phyloP scores from a whole-genome alignment of 2,888 invertebrate genomes.

The Drosophila peninsularis region DNA sequence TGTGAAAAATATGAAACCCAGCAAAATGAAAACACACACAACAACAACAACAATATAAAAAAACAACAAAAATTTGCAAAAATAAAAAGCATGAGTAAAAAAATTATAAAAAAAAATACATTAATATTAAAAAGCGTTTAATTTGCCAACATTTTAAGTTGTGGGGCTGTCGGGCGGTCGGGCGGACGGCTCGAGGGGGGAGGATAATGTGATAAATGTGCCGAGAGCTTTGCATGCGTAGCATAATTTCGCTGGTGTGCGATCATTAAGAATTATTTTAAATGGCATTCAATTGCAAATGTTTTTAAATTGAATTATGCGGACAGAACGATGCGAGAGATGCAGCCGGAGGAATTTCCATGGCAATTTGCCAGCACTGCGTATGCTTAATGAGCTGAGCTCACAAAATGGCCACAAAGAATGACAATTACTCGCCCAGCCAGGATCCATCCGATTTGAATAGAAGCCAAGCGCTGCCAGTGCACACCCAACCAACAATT shows the following conservation, averaged over 20 bases:
- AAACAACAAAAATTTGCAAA: slow-evolving; percentile 61
- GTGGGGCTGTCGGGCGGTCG: background rate
- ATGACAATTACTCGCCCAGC: slow-evolving; percentile 26
- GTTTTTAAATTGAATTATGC: slow-evolving; percentile 68
- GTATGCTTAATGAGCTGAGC: slow-evolving; percentile 70
- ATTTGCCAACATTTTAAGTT: slow-evolving; percentile 68
- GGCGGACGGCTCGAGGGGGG: background rate
- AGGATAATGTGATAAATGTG: slow-evolving; percentile 58
- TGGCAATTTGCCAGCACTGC: slow-evolving; percentile 70
- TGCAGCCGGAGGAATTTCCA: slow-evolving; percentile 41
- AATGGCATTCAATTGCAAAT: slow-evolving; percentile 70
- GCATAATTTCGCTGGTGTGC: slow-evolving; percentile 45
- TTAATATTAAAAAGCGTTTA: slow-evolving; percentile 78
- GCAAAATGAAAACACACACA: slow-evolving; percentile 39
- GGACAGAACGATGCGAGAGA: slow-evolving; percentile 43
- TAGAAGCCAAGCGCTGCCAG: slow-evolving; percentile 24
- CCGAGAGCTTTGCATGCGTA: slow-evolving; percentile 40
- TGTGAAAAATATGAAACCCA: slow-evolving; percentile 52
- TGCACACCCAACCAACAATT: slow-evolving; percentile 31
- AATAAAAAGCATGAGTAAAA: slow-evolving; percentile 57
- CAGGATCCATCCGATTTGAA: slow-evolving; percentile 22
- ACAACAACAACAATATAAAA: slow-evolving; percentile 8
- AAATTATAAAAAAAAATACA: slow-evolving; percentile 67
- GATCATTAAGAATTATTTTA: slow-evolving; percentile 73
- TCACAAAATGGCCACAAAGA: slow-evolving; percentile 45